Conservation (phyloP, 2,113 vertebrate genomes). For the Pristiophorus japonicus region DNA sequence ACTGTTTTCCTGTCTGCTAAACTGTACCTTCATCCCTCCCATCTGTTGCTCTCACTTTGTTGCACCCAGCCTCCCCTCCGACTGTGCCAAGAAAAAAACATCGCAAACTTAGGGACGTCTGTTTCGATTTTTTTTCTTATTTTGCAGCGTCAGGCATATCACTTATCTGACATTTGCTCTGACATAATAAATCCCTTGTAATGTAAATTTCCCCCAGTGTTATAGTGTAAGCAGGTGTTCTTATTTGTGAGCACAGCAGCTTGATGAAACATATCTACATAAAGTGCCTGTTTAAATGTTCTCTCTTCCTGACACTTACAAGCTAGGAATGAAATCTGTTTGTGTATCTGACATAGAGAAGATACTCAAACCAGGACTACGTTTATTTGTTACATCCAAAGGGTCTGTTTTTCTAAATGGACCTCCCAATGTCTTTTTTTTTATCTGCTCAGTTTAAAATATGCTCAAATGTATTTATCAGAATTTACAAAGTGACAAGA, state of each 20-base stretch:
- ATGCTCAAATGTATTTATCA: not conserved
- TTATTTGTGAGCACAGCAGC: not conserved
- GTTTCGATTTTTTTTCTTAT: conserved; percentile 41
- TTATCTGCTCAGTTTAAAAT: no score
- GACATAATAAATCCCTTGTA: conserved; percentile 49
- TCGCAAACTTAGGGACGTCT: conserved; percentile 47
- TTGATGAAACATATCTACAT: not conserved
- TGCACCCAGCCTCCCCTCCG: conserved; percentile 51
- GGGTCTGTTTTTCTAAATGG: not conserved
- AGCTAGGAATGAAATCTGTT: not conserved
- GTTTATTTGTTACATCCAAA: not conserved
- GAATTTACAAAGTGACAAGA: not conserved
- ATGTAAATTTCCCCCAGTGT: conserved; percentile 42
- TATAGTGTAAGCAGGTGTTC: not conserved
- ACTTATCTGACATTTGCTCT: conserved; percentile 49
- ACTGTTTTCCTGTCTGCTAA: conserved; percentile 44
- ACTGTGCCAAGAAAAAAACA: conserved; percentile 53
- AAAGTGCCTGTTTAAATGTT: not conserved
- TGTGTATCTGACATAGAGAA: not conserved
- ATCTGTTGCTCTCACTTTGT: conserved; percentile 56
- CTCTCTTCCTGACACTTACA: not conserved
- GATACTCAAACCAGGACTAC: not conserved
- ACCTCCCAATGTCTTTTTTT: not conserved
- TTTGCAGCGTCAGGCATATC: conserved; percentile 46
- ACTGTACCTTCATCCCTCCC: conserved; percentile 50